Evolutionary conservation across 1,140 invertebrate genomes (phyloP).

Genomic region (Zaprionus kolodkinae): DNA sequence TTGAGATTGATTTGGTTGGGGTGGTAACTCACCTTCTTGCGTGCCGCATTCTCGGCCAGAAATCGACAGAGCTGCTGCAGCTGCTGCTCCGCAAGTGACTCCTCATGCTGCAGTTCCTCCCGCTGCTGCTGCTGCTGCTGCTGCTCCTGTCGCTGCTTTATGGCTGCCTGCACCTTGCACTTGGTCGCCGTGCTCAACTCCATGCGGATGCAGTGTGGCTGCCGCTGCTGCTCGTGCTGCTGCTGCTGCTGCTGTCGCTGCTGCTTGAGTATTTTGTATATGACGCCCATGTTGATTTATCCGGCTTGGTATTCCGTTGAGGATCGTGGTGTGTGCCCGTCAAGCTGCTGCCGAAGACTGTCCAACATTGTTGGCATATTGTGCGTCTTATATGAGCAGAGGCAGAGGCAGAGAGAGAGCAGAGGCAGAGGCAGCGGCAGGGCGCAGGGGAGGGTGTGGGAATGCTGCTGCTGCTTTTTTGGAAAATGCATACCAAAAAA

Average conservation of each 20-base stretch:
- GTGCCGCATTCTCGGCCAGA: slow-evolving; percentile 71
- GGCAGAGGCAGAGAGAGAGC: slow-evolving; percentile 12
- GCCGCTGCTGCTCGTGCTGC: slow-evolving; percentile 46
- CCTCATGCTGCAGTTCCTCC: slow-evolving; percentile 22
- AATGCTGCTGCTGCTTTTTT: slow-evolving; percentile 46
- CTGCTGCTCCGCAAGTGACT: slow-evolving; percentile 55
- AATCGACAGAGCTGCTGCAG: slow-evolving; percentile 75
- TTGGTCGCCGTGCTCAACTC: slow-evolving; percentile 62
- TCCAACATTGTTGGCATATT: slow-evolving; percentile 32
- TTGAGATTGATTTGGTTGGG: not conserved
- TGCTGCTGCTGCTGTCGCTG: slow-evolving; percentile 51
- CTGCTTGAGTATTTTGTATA: slow-evolving; percentile 78
- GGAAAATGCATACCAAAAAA: slow-evolving; percentile 48
- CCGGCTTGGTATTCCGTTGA: not conserved
- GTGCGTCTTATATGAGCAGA: slow-evolving; percentile 55
- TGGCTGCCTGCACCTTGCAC: slow-evolving; percentile 67
- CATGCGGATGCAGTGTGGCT: slow-evolving; percentile 43
- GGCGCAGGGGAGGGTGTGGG: not conserved
- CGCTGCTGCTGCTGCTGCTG: slow-evolving; percentile 14
- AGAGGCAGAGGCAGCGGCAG: not conserved
- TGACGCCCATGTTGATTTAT: slow-evolving; percentile 65
- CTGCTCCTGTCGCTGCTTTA: slow-evolving; percentile 60
- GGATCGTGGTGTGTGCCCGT: slow-evolving; percentile 14
- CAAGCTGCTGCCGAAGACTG: slow-evolving; percentile 57
- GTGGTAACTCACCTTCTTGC: slow-evolving; percentile 58